Conservation (phyloP, 2,797 vertebrate species). For the Pempheris klunzingeri region DNA sequence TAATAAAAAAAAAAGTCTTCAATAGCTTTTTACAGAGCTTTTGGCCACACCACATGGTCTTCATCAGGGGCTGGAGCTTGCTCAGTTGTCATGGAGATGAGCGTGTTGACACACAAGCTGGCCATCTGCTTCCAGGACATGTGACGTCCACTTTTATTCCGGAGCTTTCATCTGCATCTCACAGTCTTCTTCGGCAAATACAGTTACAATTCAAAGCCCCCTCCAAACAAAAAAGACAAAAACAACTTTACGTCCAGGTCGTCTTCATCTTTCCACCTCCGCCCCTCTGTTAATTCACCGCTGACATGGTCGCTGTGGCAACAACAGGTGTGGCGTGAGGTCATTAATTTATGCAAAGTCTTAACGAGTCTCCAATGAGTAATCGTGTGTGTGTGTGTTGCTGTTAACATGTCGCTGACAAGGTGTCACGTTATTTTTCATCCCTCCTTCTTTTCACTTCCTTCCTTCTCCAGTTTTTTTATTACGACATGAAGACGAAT, state of each 20-base stretch:
- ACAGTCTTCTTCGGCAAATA: not conserved
- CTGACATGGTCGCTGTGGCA: constrained; percentile 43
- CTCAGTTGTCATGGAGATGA: no score
- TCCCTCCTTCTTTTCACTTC: constrained; percentile 25
- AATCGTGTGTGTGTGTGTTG: constrained; percentile 88
- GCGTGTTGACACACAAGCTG: no score
- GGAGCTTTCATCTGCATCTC: not conserved
- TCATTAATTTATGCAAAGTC: constrained; percentile 91
- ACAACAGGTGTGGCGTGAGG: constrained; percentile 85
- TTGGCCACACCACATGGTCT: not conserved
- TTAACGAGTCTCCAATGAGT: constrained; percentile 92
- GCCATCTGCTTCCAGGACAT: no score
- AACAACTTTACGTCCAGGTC: no score
- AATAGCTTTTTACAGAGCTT: not conserved
- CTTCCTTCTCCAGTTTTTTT: not conserved
- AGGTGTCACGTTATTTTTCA: constrained; percentile 78
- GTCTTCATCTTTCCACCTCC: constrained; percentile 5
- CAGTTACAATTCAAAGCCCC: not conserved
- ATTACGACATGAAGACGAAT: not conserved
- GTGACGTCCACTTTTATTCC: not conserved
- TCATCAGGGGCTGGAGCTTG: no score
- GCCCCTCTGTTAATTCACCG: constrained; percentile 58
- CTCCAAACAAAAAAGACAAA: no score
- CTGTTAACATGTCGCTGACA: constrained; percentile 93
- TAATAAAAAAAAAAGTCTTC: no score